Evolutionary conservation across 2,888 invertebrate genomes (phyloP), one percentile per base, ranked within the genome.

Genomic region (Suillia variegata): DNA sequence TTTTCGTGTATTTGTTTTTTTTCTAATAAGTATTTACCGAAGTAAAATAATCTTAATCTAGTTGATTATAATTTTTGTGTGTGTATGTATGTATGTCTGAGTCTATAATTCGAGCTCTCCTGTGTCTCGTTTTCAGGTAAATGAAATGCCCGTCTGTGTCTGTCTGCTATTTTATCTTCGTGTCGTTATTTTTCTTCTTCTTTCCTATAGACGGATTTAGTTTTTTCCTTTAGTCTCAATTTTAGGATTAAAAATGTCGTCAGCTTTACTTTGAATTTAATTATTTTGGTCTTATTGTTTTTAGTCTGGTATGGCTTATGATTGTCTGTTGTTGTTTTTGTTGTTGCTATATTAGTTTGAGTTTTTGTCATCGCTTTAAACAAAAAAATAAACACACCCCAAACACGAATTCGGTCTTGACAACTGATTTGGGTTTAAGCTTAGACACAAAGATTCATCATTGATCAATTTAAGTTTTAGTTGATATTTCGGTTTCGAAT

Each of bases 241-340:
- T 72, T 72, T 71, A 72, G 73, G 71, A 70, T 72, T 74, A 72
- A 72, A 74, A 70, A 74, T 73, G 72, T 72, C 72, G 72, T 72
- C 72, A 72, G 74, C 72, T 12, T 51, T 33, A 18, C 18, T 31
- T 13, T 17, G 26, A 18, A 54, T 69, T 71, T 71, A 17, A 18
- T 45, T 45, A 18, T 45, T 17, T 18, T 20, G 45, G 18, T 13
- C 4, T 38, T 38, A n/a, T 13, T n/a, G n/a, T 38, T 38, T 38
- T 8, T n/a, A 38, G 38, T 38, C n/a, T 5, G 31, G 31, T 31
- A 38, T 26, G 12, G 4, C 38, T 13, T n/a, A 8, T n/a, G 12
- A 38, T 38, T n/a, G 31, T 70, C 71, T 71, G 69, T 66, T 67
- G 26, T 50, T 20, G 21, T 45, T 42, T 15, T 42, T 42, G 12